Evolutionary conservation across 1,140 invertebrate genomes (phyloP), one percentile per base, ranked within the genome.

Genomic region (Drosophila kohkoa): DNA sequence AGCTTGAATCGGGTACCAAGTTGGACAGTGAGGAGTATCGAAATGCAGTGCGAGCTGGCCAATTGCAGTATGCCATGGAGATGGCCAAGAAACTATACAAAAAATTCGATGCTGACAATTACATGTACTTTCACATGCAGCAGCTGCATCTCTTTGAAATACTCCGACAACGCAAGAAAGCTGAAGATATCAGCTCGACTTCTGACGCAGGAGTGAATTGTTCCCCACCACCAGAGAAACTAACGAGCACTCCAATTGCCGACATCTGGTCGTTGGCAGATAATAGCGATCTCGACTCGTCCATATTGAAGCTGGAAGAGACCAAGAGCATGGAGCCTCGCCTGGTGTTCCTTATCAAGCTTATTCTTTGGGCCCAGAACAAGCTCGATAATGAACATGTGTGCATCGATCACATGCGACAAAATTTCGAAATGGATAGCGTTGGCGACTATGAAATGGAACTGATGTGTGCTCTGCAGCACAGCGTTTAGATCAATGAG

Each of bases 111-210:
- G 71, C 73, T 45, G 83, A 87, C 20, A 87, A 87, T 38, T 87
- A 83, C 35, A 79, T 87, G 32, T 87, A 83, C 48, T 87, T 87
- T 25, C 83, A 87, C 70, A 87, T 87, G 83, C 83, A 87, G 30
- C 83, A 87, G 38, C 16, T 87, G 67, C 83, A 70, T 0, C 74
- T 87, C 0, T 72, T 87, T 11, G 83, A 87, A 20, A 43, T 87
- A 8, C 69, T 87, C 2, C 67, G 73, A 1, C 69, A 82, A 35
- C 66, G 81, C 0, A 65, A 81, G 45, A 35, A 63, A 10, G 15
- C 59, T 1, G 46, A 70, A 16, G 63, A 30, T 0, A n/a, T 35
- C 0, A 54, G 6, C 28, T 13, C n/a, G 7, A 32, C 13, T 32
- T 2, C 30, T 8, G 20, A 25, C 3, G 5, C n/a, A 3, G 51